Base-by-base conservation (phyloP, 2,113 vertebrate species). In the Colinus virginianus region DNA sequence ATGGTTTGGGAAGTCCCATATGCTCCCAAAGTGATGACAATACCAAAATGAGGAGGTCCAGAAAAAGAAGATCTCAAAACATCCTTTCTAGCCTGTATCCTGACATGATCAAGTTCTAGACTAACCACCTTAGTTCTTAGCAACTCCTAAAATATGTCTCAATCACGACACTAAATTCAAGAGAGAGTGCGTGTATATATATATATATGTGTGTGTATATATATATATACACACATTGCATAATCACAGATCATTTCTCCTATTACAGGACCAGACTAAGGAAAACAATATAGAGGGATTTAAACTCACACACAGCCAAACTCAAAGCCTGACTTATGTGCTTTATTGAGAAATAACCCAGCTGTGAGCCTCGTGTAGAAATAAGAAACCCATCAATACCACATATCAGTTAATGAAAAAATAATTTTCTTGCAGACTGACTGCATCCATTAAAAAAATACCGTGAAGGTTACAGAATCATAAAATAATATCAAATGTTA, bases 1-100 rank as follows among this genome's bases (percentile, higher is more conserved):
- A 63, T 91, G 42, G 21, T 61, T 38, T 38, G 25, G 36, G 11
- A 34, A 87, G 36, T 30, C 38, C 51, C 56, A 62, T n/a, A 32
- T 2, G 28, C 28, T 68, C 46, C 32, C 25, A 0, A 0, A 28
- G 17, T 5, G 19, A 19, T 56, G 16, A 30, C 30, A 18, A 62
- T 23, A 61, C 3, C 28, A 61, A 43, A 83, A 80, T 1, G 7
- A 58, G 25, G 7, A 36, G 8, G 48, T 78, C 40, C 17, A 61
- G 38, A 59, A 51, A 75, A 77, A n/a, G 32, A 84, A 90, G 45
- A 9, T 83, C 42, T 62, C 49, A 66, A 66, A 46, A 66, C 15
- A 45, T 48, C 20, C 55, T 51, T 90, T 28, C 26, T 14, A 45
- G 5, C 84, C 38, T 16, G 3, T 26, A 28, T n/a, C 32, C 62